Base-by-base conservation (phyloP, 92 coral and sea anemone genomes). In the Siderastrea radians region DNA sequence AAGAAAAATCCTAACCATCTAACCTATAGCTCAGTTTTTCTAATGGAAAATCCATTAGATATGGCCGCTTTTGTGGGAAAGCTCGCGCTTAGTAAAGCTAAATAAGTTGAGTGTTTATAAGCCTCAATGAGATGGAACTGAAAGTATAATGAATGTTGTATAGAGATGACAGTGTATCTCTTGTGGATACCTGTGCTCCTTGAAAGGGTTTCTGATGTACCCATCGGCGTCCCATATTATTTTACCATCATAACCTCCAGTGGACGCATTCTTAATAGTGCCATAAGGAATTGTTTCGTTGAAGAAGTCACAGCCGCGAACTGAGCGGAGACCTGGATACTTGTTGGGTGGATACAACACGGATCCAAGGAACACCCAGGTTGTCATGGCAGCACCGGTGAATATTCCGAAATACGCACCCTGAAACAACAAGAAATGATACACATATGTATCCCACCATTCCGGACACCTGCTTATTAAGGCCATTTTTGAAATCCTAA, bases 361-460 rank as follows among this genome's bases (percentile, higher is more conserved):
- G 15, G 96, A 84, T 0, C 98, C 98, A 49, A 93, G 15, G 88
- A 93, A 95, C 9, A 95, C 94, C 98, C 98, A 95, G 10, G 82
- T 65, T 7, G 96, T 91, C 67, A 93, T 52, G 16, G 75, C 77
- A 11, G 95, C 94, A 5, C 95, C 96, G 47, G 85, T 64, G 66
- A 93, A 91, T 12, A 91, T 62, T 16, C 98, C 98, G 57, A 93
- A 94, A 72, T 95, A 95, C 12, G 98, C 98, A 14, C 98, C 98
- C 98, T 92, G 49, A 1, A 69, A 26, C 4, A 38, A 46, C 38
- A 81, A 58, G 12, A 66, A 57, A 57, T 26, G 38, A 68, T 44
- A 8, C 4, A 44, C 16, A 64, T 26, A 26, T 26, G 38, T 26
- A 26, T 26, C 38, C 38, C 38, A 26, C 0, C 38, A n/a, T 26